These are phyloP conservation scores for Apogon talboti DNA, from an alignment of 2,797 vertebrate genomes.

Conservation along the genomic window DNA sequence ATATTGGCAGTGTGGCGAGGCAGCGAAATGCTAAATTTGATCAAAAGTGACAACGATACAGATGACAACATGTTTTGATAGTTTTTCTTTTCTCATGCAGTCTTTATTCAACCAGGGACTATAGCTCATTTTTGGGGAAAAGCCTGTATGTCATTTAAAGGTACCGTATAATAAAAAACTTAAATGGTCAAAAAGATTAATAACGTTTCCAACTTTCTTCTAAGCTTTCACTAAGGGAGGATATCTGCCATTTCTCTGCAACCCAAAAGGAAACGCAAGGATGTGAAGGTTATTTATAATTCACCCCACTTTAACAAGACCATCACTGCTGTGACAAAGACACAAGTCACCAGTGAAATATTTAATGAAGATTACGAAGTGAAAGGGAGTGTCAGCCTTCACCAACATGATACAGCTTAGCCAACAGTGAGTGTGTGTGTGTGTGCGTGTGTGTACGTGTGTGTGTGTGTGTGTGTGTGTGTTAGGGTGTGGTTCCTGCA, in stretches of 20 bases:
- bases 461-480: conserved; percentile 38
- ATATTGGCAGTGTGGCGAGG: conserved; percentile 9
- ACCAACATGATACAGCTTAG: conserved; percentile 37
- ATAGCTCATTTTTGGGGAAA: neutral
- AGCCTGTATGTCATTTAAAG: neutral
- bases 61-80: conserved; percentile 26
- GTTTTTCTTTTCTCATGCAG: conserved; percentile 4
- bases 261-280: conserved; percentile 14
- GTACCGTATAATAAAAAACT: neutral
- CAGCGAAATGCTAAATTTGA: conserved; percentile 19
- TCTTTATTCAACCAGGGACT: neutral
- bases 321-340: conserved; percentile 41
- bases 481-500: conserved; percentile 59
- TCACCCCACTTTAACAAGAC: conserved; percentile 24
- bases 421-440: conserved; percentile 2
- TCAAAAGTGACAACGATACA: conserved; percentile 13
- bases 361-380: conserved; percentile 39
- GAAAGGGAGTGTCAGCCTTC: conserved; percentile 48
- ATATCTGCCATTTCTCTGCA: conserved; percentile 50
- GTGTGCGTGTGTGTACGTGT: conserved; percentile 57
- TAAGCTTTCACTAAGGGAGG: conserved; percentile 30
- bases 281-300: conserved; percentile 35
- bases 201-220: too few relatives aligned
- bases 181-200: too few relatives aligned
- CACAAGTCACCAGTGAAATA: conserved; percentile 41